These are phyloP conservation scores for Nannospalax galili DNA, from an alignment of 2,113 vertebrate genomes.

Conservation along the genomic window DNA sequence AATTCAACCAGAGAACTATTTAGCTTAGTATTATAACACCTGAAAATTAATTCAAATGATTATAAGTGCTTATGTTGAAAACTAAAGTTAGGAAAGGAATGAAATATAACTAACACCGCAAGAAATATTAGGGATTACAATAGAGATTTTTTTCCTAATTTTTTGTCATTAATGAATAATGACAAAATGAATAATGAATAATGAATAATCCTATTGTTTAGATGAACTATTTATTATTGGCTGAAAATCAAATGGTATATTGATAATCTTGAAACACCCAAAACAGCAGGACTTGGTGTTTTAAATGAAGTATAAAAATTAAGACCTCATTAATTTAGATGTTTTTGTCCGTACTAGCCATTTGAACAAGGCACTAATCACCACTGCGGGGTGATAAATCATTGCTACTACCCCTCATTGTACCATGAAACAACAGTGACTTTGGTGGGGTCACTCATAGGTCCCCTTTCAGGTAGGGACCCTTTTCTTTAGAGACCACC, in stretches of 20 bases:
- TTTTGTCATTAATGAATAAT: not conserved
- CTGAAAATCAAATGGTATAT: not conserved
- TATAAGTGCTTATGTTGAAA: not conserved
- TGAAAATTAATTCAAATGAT: not conserved
- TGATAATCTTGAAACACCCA: not conserved
- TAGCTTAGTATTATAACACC: not conserved
- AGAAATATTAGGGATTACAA: not conserved
- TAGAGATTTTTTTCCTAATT: not conserved
- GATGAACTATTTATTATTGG: not conserved
- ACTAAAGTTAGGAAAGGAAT: not conserved
- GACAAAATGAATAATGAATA: too few species aligned
- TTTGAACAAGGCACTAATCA: not conserved
- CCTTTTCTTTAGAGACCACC: slow-evolving; percentile 34
- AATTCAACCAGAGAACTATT: not conserved
- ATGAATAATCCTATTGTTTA: not conserved
- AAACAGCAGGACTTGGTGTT: not conserved
- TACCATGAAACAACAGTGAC: not conserved
- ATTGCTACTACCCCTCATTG: too few species aligned
- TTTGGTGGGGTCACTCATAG: not conserved
- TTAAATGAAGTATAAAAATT: slow-evolving; percentile 10
- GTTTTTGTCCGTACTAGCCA: not conserved
- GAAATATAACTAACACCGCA: not conserved
- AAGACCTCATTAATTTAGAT: slow-evolving; percentile 10
- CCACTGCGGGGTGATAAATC: not conserved
- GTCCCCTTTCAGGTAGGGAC: not conserved